Conservation (phyloP, 2,888 invertebrate species). For the Asteroscopus sphinx region DNA sequence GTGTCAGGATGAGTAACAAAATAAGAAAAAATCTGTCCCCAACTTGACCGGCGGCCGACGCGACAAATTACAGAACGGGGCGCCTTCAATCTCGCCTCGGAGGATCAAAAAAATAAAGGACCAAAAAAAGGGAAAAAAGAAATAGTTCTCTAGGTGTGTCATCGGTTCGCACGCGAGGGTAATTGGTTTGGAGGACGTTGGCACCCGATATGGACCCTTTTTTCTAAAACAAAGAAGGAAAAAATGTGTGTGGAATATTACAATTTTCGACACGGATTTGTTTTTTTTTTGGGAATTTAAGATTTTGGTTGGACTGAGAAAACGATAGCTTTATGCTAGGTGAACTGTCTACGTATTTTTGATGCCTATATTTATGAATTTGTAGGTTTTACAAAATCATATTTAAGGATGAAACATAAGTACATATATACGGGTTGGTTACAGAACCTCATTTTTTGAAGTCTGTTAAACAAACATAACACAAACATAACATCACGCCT, state of each 20-base stretch:
- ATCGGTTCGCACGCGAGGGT: slow-evolving; percentile 75
- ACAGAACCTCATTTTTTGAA: too few species aligned
- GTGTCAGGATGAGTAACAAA: slow-evolving; percentile 63
- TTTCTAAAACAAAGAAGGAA: slow-evolving; percentile 58
- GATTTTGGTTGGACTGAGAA: slow-evolving; percentile 17
- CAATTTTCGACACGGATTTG: slow-evolving; percentile 31
- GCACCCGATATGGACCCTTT: slow-evolving; percentile 64
- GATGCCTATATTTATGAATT: too few species aligned
- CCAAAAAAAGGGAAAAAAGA: slow-evolving; percentile 60
- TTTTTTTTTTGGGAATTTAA: slow-evolving; percentile 25
- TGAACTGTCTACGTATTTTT: neutral
- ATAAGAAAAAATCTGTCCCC: slow-evolving; percentile 65
- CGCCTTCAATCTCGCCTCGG: slow-evolving; percentile 76
- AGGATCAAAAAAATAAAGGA: slow-evolving; percentile 61
- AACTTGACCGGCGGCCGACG: slow-evolving; percentile 66
- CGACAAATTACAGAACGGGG: slow-evolving; percentile 82
- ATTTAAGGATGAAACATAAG: too few species aligned
- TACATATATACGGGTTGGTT: too few species aligned
- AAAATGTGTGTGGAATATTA: slow-evolving; percentile 41
- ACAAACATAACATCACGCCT: too few species aligned
- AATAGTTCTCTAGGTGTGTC: slow-evolving; percentile 78
- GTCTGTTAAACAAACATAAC: too few species aligned
- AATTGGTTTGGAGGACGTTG: slow-evolving; percentile 69
- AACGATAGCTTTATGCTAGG: slow-evolving; percentile 1
- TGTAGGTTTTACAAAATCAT: too few species aligned